A percentile compares a stretch with the other conserved stretches of the same genome.
Evolutionary conservation across 2,888 invertebrate species (phyloP).

Genomic region (Philereme vetulata): DNA sequence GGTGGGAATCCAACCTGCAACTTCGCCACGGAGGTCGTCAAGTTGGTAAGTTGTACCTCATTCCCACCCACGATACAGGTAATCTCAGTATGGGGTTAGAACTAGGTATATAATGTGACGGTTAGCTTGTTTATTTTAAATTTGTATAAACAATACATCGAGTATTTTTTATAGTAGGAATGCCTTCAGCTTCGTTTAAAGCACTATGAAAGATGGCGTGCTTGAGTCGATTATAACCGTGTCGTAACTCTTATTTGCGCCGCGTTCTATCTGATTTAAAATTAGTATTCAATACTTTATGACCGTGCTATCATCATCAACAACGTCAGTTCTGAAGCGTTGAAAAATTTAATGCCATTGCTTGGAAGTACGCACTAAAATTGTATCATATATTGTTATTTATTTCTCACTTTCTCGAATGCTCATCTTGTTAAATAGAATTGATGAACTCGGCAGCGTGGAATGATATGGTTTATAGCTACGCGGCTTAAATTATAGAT

Average conservation of each 20-base stretch:
- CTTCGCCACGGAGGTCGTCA: too few species aligned
- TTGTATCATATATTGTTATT: constrained; percentile 36
- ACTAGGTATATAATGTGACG: too few species aligned
- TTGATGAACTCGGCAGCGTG: constrained; percentile 24
- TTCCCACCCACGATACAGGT: too few species aligned
- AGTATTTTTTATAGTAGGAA: too few species aligned
- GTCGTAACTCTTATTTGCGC: constrained; percentile 53
- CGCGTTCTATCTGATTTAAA: constrained; percentile 53
- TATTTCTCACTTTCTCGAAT: constrained; percentile 29
- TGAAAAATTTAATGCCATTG: constrained; percentile 41
- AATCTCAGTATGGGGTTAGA: too few species aligned
- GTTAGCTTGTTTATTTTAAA: too few species aligned
- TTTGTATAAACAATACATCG: too few species aligned
- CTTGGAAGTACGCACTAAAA: constrained; percentile 35
- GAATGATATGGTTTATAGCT: constrained; percentile 21
- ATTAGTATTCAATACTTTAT: constrained; percentile 53
- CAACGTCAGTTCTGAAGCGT: constrained; percentile 42
- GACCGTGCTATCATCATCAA: constrained; percentile 42
- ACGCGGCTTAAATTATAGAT: constrained; percentile 12
- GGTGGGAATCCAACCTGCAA: too few species aligned
- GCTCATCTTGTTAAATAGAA: constrained; percentile 27
- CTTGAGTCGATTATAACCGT: constrained; percentile 51
- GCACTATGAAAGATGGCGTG: constrained; percentile 53
- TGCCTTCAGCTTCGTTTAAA: constrained; percentile 41
- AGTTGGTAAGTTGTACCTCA: too few species aligned